Evolutionary conservation across 2,113 vertebrate genomes (phyloP), one percentile per base, ranked within the genome.

Genomic region (Glaucidium brasilianum): DNA sequence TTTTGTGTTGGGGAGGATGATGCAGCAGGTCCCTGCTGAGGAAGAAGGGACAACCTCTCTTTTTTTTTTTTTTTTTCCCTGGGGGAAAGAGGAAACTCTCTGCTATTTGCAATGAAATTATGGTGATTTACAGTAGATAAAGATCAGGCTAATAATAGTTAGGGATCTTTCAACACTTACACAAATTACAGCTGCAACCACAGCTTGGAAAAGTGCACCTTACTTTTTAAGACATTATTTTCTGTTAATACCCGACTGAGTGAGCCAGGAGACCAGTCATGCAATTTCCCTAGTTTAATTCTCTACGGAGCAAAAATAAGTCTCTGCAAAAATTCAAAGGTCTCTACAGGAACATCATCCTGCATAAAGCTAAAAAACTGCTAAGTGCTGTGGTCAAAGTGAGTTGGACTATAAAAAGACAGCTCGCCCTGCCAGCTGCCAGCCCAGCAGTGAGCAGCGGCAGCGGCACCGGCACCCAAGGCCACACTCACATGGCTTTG

Each of bases 1-100:
- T 15, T 27, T n/a, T 52, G 10, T 25, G 15, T 12, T 11, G 19
- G 41, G 37, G 26, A 6, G 41, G 49, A 29, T 6, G 67, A 17
- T 0, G 1, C 25, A 34, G 18, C 29, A 79, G 59, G 17, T 35
- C 10, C 55, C 50, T 19, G 49, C 25, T 6, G 29, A 50, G 6
- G 47, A 47, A 32, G 23, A 22, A 30, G 20, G 45, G 11, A 53
- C 5, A 10, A 20, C n/a, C 18, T 29, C 45, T 47, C 15, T 35
- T 15, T 21, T 12, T 47, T 64, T 49, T 32, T 5, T 5, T 12
- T 77, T 32, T 11, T 25, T 10, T 3, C 10, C 21, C 37, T 30
- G 6, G 34, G 19, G 56, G 32, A 56, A 79, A 37, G 9, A 50
- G 9, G 22, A 71, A 53, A 23, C 14, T 30, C 50, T 87, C 30